Conservation (phyloP, 2,113 vertebrate genomes). For the Catharus minimus region DNA sequence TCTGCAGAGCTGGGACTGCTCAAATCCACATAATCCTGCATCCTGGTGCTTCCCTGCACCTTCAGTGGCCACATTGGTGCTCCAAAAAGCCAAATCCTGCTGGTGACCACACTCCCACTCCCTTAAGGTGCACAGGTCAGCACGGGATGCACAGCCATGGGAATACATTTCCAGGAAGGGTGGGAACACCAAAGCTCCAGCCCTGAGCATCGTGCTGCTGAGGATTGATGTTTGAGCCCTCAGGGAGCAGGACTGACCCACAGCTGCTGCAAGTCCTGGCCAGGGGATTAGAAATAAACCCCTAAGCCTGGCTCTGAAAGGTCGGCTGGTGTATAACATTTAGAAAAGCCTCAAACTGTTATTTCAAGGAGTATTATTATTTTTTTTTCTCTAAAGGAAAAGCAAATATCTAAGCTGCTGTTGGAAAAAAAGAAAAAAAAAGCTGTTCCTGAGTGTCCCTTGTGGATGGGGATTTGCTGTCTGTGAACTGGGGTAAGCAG, state of each 20-base stretch:
- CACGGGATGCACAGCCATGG: neutral
- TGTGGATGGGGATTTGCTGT: neutral
- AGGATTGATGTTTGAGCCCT: neutral
- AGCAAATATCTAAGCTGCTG: neutral
- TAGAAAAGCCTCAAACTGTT: conserved; percentile 41
- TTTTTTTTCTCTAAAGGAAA: neutral
- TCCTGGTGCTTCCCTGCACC: neutral
- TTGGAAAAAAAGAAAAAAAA: neutral
- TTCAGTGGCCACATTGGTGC: rapidly evolving
- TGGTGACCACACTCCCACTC: neutral
- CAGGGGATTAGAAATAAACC: conserved; percentile 39
- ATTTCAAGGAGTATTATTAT: conserved; percentile 27
- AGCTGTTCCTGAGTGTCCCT: neutral
- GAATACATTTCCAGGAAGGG: neutral
- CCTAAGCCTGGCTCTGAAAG: conserved; percentile 5
- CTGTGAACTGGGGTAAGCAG: neutral
- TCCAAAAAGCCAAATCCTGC: neutral
- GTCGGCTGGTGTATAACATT: neutral
- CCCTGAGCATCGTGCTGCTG: neutral
- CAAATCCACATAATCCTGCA: neutral
- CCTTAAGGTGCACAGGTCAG: neutral
- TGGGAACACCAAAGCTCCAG: neutral
- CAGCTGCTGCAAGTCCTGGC: neutral
- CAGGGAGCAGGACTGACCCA: neutral
- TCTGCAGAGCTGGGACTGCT: neutral